These are phyloP conservation scores for Eleginops maclovinus DNA, from an alignment of 2,113 vertebrate genomes.

Conservation along the genomic window DNA sequence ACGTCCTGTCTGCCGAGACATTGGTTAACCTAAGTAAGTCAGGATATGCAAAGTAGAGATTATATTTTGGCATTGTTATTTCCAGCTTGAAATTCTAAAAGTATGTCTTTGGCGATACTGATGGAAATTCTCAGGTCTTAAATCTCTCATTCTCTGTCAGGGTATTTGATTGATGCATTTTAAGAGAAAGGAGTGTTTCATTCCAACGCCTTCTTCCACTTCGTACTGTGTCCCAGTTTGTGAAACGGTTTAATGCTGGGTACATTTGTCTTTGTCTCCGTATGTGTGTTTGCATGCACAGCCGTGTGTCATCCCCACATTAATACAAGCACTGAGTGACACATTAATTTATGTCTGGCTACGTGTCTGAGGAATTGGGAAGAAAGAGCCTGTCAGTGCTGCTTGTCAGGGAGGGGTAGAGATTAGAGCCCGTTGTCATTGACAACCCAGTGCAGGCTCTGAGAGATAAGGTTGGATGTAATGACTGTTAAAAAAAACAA, in stretches of 20 bases:
- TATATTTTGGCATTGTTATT: constrained; percentile 44
- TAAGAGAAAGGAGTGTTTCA: constrained; percentile 50
- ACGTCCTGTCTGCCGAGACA: constrained; percentile 37
- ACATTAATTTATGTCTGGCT: constrained; percentile 98
- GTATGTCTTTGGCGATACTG: constrained; percentile 17
- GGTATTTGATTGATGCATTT: constrained; percentile 68
- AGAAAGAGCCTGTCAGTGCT: constrained; percentile 95
- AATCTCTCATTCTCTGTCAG: constrained; percentile 53
- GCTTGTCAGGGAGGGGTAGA: constrained; percentile 93
- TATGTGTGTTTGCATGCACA: constrained; percentile 44
- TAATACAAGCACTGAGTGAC: constrained; percentile 92
- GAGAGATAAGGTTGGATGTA: constrained; percentile 94
- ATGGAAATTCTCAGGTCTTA: constrained; percentile 48
- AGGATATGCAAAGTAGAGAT: constrained; percentile 7
- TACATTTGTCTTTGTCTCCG: constrained; percentile 49
- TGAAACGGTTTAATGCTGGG: constrained; percentile 61
- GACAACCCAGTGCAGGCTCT: constrained; percentile 90
- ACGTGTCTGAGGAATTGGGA: constrained; percentile 93
- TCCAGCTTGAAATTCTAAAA: constrained; percentile 52
- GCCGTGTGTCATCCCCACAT: constrained; percentile 72
- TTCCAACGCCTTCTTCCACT: constrained; percentile 68
- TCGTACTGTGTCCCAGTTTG: constrained; percentile 81
- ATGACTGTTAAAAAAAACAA: constrained; percentile 87
- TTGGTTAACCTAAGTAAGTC: constrained; percentile 15
- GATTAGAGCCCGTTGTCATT: constrained; percentile 95